These are phyloP conservation scores for Neodiprion lecontei DNA, from an alignment of 1,140 invertebrate genomes.

Conservation along the genomic window DNA sequence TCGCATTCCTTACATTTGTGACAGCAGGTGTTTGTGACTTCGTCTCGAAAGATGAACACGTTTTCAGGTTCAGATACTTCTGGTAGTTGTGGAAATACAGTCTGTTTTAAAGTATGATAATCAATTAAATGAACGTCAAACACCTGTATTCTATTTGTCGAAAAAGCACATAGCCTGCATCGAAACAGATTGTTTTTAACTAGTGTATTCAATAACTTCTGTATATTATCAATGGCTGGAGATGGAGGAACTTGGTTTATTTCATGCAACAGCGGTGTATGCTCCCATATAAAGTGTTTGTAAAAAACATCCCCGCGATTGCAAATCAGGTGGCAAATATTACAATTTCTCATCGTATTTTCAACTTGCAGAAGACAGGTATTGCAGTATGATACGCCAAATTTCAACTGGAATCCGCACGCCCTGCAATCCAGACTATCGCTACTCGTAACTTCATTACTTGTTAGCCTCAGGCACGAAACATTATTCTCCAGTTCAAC, in stretches of 20 bases:
- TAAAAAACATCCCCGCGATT: background rate
- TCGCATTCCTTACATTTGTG: constrained; percentile 2
- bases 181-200: background rate
- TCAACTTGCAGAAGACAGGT: background rate
- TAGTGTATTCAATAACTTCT: background rate
- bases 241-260: background rate
- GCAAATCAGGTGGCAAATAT: background rate
- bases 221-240: background rate
- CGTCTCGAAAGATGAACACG: background rate
- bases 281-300: background rate
- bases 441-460: background rate
- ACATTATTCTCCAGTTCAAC: background rate
- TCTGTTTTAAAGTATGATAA: background rate
- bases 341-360: background rate
- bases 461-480: background rate
- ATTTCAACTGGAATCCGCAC: background rate
- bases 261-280: background rate
- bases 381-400: background rate
- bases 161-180: background rate
- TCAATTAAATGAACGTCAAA: background rate
- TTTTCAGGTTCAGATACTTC: background rate
- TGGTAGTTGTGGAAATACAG: background rate
- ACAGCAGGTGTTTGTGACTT: background rate
- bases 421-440: background rate
- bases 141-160: background rate